Evolutionary conservation across 2,888 invertebrate genomes (phyloP).

Genomic region (Ametastegia equiseti): DNA sequence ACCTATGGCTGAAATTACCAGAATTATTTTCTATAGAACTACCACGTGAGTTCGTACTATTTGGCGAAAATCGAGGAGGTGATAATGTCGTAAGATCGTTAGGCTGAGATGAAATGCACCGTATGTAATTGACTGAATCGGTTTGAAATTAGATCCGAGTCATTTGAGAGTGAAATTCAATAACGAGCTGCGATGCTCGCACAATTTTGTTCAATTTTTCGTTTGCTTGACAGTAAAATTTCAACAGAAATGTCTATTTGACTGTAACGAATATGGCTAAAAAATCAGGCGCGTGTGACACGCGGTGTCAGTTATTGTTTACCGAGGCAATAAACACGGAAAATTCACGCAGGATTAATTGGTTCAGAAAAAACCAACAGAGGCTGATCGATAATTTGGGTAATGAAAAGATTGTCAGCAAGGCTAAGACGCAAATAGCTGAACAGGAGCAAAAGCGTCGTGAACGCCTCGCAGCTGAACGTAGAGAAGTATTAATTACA

Average conservation of each 20-base stretch:
- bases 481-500: constrained; percentile 1
- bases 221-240: not conserved
- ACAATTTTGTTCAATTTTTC: not conserved
- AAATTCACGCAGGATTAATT: constrained; percentile 62
- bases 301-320: constrained; percentile 67
- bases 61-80: not conserved
- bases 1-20: no score
- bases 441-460: constrained; percentile 30
- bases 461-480: not conserved
- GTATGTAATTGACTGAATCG: not conserved
- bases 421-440: constrained; percentile 50
- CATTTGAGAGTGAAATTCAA: not conserved
- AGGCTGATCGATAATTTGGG: constrained; percentile 64
- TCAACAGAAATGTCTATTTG: no score
- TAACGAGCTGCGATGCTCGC: not conserved
- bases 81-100: not conserved
- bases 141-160: not conserved
- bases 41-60: not conserved
- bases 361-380: constrained; percentile 68
- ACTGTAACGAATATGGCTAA: constrained; percentile 54
- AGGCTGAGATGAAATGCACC: not conserved
- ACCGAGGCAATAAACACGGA: constrained; percentile 62
- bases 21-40: no score
- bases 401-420: constrained; percentile 52
- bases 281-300: constrained; percentile 59